phyloP scores from a whole-genome alignment of 2,113 vertebrate species.

The Axis porcinus region DNA sequence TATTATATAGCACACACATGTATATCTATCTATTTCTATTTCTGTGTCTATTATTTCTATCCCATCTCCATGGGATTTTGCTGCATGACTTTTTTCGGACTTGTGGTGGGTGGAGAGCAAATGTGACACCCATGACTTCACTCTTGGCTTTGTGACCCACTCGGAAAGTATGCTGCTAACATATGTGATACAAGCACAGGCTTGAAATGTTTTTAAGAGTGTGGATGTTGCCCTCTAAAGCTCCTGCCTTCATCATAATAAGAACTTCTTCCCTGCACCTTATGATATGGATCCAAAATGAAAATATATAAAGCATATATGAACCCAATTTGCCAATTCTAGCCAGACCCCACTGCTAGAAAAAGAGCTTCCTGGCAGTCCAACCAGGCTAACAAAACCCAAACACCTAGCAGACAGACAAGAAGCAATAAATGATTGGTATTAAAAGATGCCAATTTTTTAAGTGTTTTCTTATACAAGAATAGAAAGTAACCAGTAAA shows the following conservation, averaged over 20 bases:
- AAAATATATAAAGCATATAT: neutral
- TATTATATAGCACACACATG: neutral
- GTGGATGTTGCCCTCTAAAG: neutral
- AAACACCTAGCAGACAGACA: neutral
- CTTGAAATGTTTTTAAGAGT: neutral
- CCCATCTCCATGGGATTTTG: neutral
- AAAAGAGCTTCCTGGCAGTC: neutral
- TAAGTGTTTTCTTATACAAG: neutral
- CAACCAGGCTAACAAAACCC: neutral
- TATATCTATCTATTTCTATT: neutral
- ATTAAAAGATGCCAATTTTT: neutral
- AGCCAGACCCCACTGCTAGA: neutral
- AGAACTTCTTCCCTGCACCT: neutral
- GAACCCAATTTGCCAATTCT: neutral
- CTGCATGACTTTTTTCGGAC: neutral
- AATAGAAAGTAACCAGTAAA: neutral
- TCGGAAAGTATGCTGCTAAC: neutral
- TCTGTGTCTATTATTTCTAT: neutral
- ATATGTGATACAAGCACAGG: neutral
- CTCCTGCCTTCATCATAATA: neutral
- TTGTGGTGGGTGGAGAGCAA: neutral
- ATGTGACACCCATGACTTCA: neutral
- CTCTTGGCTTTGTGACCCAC: neutral
- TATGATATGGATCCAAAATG: neutral
- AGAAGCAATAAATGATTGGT: neutral